Base-by-base conservation (phyloP, 1,140 invertebrate species). In the Tribolium castaneum region DNA sequence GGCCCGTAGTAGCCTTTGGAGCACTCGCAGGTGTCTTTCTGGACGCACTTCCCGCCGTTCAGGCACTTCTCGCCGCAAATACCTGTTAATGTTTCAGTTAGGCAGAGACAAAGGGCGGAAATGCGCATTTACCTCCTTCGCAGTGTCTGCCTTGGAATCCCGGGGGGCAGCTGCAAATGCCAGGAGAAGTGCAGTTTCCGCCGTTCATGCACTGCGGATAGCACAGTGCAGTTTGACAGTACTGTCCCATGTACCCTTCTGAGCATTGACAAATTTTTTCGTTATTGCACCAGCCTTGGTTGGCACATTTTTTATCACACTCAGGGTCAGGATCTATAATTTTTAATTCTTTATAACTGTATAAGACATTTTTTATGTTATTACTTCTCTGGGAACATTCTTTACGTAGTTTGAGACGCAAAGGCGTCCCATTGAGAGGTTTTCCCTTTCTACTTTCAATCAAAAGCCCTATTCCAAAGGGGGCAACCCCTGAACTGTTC, bases 161-260 rank as follows among this genome's bases (percentile, higher is more conserved):
- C 22, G 92, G 90, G 13, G 94, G 94, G 86, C 96, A 98, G 62
- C 92, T 94, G 85, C 96, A 98, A 0, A 94, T 88, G 6, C 95
- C 96, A 6, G 96, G 96, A 9, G 94, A 93, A 22, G 94, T 94
- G 85, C 96, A 97, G 83, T 93, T 95, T 0, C 96, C 96, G 2
- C 95, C 95, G 86, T 97, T 97, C 91, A 97, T 93, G 84, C 96
- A 97, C 84, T 95, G 93, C 39, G 96, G 96, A 89, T 97, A 97
- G 84, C 96, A 98, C 3, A 97, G 89, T 14, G 96, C 95, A 78
- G 93, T 95, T 82, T 93, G 91, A 82, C 96, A 97, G 85, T 96
- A 93, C 78, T 94, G 94, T 6, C 96, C 96, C 90, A 96, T 93
- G 84, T 97, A 97, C 10, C 96, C 96, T 84, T 96, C 94, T 13